phyloP scores from a whole-genome alignment of 2,888 invertebrate genomes.

The Hyppa rectilinea region DNA sequence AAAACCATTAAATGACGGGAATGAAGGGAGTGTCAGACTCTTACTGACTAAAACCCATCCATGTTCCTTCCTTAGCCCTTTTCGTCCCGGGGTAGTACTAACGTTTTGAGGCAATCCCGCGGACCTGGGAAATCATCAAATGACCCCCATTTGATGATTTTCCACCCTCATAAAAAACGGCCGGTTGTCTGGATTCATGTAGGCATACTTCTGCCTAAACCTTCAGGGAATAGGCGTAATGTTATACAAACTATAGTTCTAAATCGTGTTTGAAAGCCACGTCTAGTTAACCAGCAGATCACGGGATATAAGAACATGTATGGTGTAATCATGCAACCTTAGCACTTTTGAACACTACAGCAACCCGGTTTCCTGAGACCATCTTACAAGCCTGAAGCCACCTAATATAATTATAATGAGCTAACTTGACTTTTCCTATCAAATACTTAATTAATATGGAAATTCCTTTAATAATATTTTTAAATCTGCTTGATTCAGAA shows the following conservation, averaged over 20 bases:
- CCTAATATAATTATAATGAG: slow-evolving; percentile 27
- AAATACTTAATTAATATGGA: slow-evolving; percentile 26
- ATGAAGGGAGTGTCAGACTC: no score
- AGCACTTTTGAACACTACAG: slow-evolving; percentile 28
- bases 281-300: slow-evolving; percentile 28
- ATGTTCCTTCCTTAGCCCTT: no score
- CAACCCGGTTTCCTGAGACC: background rate
- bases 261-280: slow-evolving; percentile 25
- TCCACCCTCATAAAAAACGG: no score
- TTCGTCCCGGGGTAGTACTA: no score
- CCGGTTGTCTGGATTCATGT: no score
- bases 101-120: no score
- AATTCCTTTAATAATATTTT: slow-evolving; percentile 10
- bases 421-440: slow-evolving; percentile 24
- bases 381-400: slow-evolving; percentile 7
- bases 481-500: slow-evolving; percentile 9
- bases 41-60: no score
- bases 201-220: no score
- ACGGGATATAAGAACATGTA: slow-evolving; percentile 11
- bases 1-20: no score
- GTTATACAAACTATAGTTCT: background rate
- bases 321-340: slow-evolving; percentile 34
- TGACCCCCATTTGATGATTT: no score
- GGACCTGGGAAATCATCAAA: no score
- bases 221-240: background rate